Percentiles rank a stretch among this genome's conserved stretches.
Conservation (phyloP, 1,140 invertebrate species). For the Euwallacea fornicatus region DNA sequence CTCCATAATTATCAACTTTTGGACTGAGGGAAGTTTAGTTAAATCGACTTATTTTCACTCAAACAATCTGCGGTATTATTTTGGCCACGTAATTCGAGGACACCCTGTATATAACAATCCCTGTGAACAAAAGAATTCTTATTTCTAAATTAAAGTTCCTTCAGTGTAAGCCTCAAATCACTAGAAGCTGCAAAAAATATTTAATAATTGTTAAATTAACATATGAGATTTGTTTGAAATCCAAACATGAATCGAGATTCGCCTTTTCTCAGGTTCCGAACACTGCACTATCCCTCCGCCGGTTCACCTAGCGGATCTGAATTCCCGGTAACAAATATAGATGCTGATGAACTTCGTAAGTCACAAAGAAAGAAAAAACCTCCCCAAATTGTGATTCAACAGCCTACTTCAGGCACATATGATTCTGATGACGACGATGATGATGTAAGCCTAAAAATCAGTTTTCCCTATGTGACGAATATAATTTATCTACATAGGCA, state of each 20-base stretch:
- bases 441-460: constrained; percentile 53
- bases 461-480: not conserved
- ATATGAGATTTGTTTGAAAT: not conserved
- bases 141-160: too few species aligned
- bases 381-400: constrained; percentile 52
- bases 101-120: too few species aligned
- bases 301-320: constrained; percentile 63
- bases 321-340: constrained; percentile 85
- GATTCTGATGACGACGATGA: constrained; percentile 81
- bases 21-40: too few species aligned
- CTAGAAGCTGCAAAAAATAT: too few species aligned
- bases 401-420: constrained; percentile 64
- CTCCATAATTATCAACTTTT: too few species aligned
- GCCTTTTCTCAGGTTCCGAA: constrained; percentile 34
- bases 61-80: too few species aligned
- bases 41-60: too few species aligned
- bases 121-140: too few species aligned
- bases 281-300: constrained; percentile 59
- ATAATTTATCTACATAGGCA: constrained; percentile 49
- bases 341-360: constrained; percentile 78
- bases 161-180: too few species aligned
- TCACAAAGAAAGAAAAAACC: constrained; percentile 65
- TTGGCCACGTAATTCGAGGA: too few species aligned
- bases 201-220: too few species aligned
- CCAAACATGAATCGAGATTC: too few species aligned